Evolutionary conservation across 1,140 invertebrate genomes (phyloP), one percentile per base, ranked within the genome.

Genomic region (Apis florea): DNA sequence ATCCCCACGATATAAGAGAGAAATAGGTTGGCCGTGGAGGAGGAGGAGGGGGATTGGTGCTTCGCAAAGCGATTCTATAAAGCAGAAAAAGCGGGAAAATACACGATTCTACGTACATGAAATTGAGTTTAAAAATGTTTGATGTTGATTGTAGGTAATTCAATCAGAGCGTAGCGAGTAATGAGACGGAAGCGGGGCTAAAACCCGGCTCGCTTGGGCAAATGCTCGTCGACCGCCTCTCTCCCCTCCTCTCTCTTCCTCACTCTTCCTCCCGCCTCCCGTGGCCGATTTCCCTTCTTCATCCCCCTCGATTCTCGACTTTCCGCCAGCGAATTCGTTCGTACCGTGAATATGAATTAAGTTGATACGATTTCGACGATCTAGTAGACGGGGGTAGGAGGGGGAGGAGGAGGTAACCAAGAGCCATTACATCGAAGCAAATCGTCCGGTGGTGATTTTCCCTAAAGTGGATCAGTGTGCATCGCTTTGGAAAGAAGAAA

Each of bases 71-170:
- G 87, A 72, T 85, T 88, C 75, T 73, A 85, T 83, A 88, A 87
- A 84, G 82, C 70, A 85, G 83, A 88, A 87, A 84, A 85, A 90
- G 81, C 78, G 70, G 71, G 80, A 67, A 82, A 82, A 84, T 80
- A 83, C 81, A 79, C 83, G 83, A 83, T 80, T 88, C 82, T 75
- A 83, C 85, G 88, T 89, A 81, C 83, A 89, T 87, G 84, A 87
- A 90, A 92, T 90, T 90, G 88, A 91, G 87, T 91, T 90, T 87
- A 90, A 92, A 91, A 91, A 91, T 90, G 88, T 92, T 92, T 91
- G 87, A 92, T 90, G 88, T 92, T 89, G 90, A 92, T 92, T 90
- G 85, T 89, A 88, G 88, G 88, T 91, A 91, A 92, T 91, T 92
- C 85, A 90, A 91, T 92, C 85, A 90, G 85, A 89, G 88, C 86